phyloP scores from a whole-genome alignment of 1,140 invertebrate species.

The Drosophila nebulosa region DNA sequence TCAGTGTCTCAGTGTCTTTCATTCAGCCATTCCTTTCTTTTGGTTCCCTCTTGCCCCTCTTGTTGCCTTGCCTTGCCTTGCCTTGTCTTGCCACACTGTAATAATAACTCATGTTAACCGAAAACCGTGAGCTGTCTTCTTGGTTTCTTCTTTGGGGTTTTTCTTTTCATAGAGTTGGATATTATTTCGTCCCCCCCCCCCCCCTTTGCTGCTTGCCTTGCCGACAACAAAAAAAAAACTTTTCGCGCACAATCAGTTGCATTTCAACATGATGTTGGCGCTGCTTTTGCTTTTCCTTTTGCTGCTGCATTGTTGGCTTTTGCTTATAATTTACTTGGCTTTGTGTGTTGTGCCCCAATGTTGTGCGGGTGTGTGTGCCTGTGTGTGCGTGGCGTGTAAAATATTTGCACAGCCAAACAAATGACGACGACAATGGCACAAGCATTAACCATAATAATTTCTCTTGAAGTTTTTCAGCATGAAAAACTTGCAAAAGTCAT shows the following conservation, averaged over 20 bases:
- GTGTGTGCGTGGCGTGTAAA: conserved; percentile 48
- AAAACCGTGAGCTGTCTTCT: conserved; percentile 68
- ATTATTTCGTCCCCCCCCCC: background rate
- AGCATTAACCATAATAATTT: conserved; percentile 73
- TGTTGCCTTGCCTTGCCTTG: too few species aligned
- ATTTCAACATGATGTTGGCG: conserved; percentile 76
- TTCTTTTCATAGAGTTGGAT: conserved; percentile 2
- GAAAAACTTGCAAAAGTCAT: conserved; percentile 20
- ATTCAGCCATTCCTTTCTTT: background rate
- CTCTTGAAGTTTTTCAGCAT: conserved; percentile 31
- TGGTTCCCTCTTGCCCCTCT: background rate
- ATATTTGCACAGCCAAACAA: conserved; percentile 55
- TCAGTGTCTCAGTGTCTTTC: background rate
- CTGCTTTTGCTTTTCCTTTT: too few species aligned
- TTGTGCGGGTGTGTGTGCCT: conserved; percentile 33
- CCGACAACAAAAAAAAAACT: conserved; percentile 66
- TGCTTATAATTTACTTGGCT: conserved; percentile 77
- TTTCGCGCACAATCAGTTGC: conserved; percentile 77
- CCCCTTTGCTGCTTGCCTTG: background rate
- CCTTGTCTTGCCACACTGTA: conserved; percentile 34
- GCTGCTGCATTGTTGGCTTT: conserved; percentile 68
- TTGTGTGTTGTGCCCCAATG: conserved; percentile 30
- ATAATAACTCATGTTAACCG: conserved; percentile 78
- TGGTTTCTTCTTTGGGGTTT: conserved; percentile 18
- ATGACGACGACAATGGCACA: conserved; percentile 49